Evolutionary conservation across 2,113 vertebrate genomes (phyloP).

Genomic region (Paraplagusia blochii): DNA sequence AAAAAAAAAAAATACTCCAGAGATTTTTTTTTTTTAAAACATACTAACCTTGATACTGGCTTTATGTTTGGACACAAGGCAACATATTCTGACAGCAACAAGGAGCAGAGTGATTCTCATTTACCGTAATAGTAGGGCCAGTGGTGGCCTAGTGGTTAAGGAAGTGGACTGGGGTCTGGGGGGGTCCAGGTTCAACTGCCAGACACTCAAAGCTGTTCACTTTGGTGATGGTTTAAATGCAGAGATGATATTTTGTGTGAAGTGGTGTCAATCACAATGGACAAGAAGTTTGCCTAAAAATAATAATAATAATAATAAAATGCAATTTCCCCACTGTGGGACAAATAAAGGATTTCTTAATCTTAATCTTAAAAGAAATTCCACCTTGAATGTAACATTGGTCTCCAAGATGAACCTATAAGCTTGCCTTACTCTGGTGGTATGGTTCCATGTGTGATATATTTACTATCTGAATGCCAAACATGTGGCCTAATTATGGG

Average conservation of each 20-base stretch:
- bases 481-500: constrained; percentile 36
- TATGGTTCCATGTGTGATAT: constrained; percentile 1
- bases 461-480: constrained; percentile 18
- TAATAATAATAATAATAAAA: no score
- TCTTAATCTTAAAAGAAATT: no score
- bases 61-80: constrained; percentile 39
- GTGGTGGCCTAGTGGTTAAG: no score
- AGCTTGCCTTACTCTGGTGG: constrained; percentile 26
- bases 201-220: no score
- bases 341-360: no score
- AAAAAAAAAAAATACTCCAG: constrained; percentile 5
- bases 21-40: background rate
- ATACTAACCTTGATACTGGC: constrained; percentile 3
- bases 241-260: no score
- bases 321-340: no score
- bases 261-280: no score
- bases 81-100: constrained; percentile 32
- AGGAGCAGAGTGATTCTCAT: constrained; percentile 36
- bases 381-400: constrained; percentile 29
- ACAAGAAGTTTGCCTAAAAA: no score
- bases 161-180: no score
- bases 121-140: constrained; percentile 61
- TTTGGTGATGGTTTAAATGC: no score
- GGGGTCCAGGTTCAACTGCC: no score
- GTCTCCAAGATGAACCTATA: constrained; percentile 31